Evolutionary conservation across 2,888 invertebrate genomes (phyloP), one percentile per base, ranked within the genome.

Genomic region (Patella ulyssiponensis): DNA sequence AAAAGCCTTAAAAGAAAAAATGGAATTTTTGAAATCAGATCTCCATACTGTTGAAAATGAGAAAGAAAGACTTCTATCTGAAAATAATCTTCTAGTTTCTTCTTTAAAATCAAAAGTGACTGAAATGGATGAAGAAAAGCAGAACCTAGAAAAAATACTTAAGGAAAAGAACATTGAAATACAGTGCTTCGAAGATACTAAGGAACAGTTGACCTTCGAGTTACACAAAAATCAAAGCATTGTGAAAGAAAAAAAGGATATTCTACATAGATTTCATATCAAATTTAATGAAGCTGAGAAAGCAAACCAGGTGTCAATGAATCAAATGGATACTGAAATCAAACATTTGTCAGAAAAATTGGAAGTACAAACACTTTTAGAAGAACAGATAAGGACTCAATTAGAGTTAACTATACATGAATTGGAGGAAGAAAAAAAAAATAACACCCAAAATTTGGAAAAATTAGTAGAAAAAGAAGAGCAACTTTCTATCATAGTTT

Each of bases 61-160:
- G 11, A 54, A 75, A 20, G 75, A 75, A 15, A 44, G 52, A 17
- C 54, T 75, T 9, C 27, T 75, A 54, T 54, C 33, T 52, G 75
- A 70, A 20, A 69, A 69, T 15, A 69, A 75, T 75, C 7, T 3
- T 15, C 70, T 15, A n/a, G 33, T 70, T 70, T 23, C 23, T 5
- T 27, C 33, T 15, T 70, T 70, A 33, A 70, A 20, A 20, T 23
- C 11, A 15, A 15, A 70, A 33, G 27, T 70, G 23, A 20, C 70
- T 20, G 27, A 27, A 27, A 27, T 70, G 9, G 70, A 70, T 27
- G 70, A 70, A 27, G 70, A 70, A 70, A 23, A 73, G 14, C 75
- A 77, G n/a, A 69, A 75, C n/a, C 73, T 77, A 53, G 78, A 82
- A 74, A 44, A 77, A 44, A 56, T 44, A 9, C 9, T 83, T 44